Evolutionary conservation across 2,888 invertebrate genomes (phyloP), one percentile per base, ranked within the genome.

Genomic region (Schrankia costaestrigalis): DNA sequence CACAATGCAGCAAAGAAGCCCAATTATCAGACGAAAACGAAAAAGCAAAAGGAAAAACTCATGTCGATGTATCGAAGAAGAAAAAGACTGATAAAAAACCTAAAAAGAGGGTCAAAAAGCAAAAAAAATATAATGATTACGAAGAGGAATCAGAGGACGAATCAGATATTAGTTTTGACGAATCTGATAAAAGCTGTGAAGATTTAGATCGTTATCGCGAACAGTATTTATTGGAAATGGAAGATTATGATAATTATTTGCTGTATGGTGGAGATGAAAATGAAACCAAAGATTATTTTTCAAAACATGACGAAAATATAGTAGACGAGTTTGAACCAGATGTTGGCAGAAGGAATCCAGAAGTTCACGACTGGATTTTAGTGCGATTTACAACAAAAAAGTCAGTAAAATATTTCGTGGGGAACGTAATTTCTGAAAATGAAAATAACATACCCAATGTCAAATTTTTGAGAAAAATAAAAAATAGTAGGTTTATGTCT

Each of bases 311-410:
- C 11, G 22, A 3, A 10, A 22, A 22, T 11, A 30, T 9, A 22
- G 12, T 15, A 14, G 24, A 29, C 25, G 25, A 19, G 25, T 31
- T 11, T 15, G 36, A 37, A 27, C 31, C 36, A 8, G 19, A 37
- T 30, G 26, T 37, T 11, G 10, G 11, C 13, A 21, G 15, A 31
- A 31, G 26, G 21, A 22, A 31, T 23, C 31, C 27, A 11, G 18
- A 22, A 37, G 12, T 31, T 31, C 11, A 24, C 18, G 31, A 31
- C 22, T 37, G 31, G 36, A 27, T 37, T 14, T 12, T 37, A 31
- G 36, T 37, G 24, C 11, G 24, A 31, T 36, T 36, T 31, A 17
- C 36, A 22, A 36, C 36, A 23, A 36, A 35, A 21, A 31, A 31
- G 21, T 23, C 36, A 8, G 27, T 22, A 3, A 22, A 22, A 7